Conservation (phyloP, 2,113 vertebrate genomes). For the Erythrolamprus reginae region DNA sequence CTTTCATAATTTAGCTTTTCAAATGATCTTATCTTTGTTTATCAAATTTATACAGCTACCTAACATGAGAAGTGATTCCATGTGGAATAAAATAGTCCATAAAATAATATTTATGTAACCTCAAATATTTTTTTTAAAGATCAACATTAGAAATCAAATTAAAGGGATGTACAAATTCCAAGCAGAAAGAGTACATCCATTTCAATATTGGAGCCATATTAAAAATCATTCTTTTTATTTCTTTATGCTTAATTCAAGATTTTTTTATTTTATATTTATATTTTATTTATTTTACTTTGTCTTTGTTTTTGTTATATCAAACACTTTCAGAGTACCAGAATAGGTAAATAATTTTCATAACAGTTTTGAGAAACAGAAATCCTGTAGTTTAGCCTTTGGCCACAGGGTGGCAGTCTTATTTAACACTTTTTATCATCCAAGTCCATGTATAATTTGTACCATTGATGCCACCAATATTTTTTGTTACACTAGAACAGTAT, state of each 20-base stretch:
- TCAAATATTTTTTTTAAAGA: neutral
- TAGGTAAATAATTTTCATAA: neutral
- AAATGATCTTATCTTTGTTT: neutral
- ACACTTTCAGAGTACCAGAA: neutral
- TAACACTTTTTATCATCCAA: neutral
- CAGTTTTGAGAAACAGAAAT: neutral
- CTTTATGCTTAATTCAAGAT: neutral
- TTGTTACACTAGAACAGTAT: neutral
- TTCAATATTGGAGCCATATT: neutral
- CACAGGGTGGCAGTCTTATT: conserved; percentile 8
- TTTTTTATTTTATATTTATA: neutral
- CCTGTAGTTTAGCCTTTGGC: neutral
- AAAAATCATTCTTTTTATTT: neutral
- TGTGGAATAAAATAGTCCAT: neutral
- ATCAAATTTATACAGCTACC: neutral
- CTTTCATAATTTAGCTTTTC: neutral
- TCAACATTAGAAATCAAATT: neutral
- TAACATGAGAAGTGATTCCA: neutral
- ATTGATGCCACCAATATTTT: neutral
- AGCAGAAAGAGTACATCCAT: neutral
- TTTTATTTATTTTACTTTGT: neutral
- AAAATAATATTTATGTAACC: neutral
- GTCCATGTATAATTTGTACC: neutral
- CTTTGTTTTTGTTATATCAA: neutral
- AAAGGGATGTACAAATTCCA: neutral